Evolutionary conservation across 2,888 invertebrate species (phyloP).

Genomic region (Mystacides longicornis): DNA sequence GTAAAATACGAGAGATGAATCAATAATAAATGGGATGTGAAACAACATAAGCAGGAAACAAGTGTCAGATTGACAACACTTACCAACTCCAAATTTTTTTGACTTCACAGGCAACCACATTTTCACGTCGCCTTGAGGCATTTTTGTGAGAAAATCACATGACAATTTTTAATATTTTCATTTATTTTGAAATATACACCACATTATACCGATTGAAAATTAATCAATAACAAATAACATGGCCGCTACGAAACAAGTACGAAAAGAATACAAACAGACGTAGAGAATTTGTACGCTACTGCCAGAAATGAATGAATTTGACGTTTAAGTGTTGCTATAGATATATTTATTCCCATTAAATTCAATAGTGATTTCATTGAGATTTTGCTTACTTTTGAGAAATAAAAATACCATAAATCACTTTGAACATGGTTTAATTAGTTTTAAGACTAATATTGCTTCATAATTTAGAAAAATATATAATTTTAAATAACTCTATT

Average conservation of each 20-base stretch:
- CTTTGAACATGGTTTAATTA: too few species aligned
- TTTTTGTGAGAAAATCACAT: constrained; percentile 7
- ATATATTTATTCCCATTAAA: background rate
- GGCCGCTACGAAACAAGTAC: constrained; percentile 20
- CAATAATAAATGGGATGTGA: constrained; percentile 23
- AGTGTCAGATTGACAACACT: constrained; percentile 22
- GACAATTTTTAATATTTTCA: background rate
- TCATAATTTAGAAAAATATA: too few species aligned
- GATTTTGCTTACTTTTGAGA: too few species aligned
- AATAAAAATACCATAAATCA: too few species aligned
- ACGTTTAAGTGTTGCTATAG: constrained; percentile 16
- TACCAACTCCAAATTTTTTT: constrained; percentile 24
- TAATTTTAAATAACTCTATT: too few species aligned
- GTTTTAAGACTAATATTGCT: too few species aligned
- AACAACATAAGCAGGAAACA: constrained; percentile 16
- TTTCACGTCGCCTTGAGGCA: constrained; percentile 14
- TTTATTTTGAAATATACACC: background rate
- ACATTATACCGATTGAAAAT: constrained; percentile 3
- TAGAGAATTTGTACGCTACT: constrained; percentile 5
- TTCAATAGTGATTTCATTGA: background rate
- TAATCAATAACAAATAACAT: constrained; percentile 25
- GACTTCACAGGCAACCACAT: constrained; percentile 25
- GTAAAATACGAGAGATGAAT: constrained; percentile 20
- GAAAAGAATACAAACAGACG: constrained; percentile 10
- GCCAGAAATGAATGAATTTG: constrained; percentile 19